Conservation (phyloP, 1,140 invertebrate genomes). For the Monochamus saltuarius region DNA sequence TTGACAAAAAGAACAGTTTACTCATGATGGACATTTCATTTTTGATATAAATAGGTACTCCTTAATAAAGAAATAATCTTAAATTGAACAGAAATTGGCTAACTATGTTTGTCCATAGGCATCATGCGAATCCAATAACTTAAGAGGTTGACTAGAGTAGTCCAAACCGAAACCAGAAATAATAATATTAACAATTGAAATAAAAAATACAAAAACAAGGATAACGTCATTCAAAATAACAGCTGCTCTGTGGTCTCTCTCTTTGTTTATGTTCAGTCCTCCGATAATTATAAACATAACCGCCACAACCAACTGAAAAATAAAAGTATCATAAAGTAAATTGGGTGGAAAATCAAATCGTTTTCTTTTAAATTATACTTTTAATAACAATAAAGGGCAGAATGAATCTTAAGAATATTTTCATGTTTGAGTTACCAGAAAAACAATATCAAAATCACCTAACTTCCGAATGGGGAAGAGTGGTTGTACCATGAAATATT, state of each 20-base stretch:
- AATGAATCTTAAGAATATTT: too few species aligned
- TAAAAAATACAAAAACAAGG: slow-evolving; percentile 74
- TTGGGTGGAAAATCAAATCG: too few species aligned
- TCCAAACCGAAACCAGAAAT: slow-evolving; percentile 82
- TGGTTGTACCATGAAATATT: too few species aligned
- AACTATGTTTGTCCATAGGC: slow-evolving; percentile 11
- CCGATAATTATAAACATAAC: slow-evolving; percentile 78
- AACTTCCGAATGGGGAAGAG: too few species aligned
- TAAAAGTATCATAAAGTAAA: slow-evolving; percentile 22
- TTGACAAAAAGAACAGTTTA: too few species aligned
- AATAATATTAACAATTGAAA: slow-evolving; percentile 75
- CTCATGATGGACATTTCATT: neutral
- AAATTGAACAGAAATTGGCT: neutral
- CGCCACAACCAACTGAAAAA: slow-evolving; percentile 70
- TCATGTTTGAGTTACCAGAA: too few species aligned
- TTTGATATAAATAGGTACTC: neutral
- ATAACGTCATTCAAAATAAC: slow-evolving; percentile 77
- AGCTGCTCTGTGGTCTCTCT: slow-evolving; percentile 67
- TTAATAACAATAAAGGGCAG: too few species aligned
- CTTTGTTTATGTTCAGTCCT: slow-evolving; percentile 75
- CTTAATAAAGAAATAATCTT: neutral
- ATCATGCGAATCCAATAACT: slow-evolving; percentile 33
- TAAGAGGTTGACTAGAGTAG: slow-evolving; percentile 64
- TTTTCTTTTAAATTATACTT: too few species aligned
- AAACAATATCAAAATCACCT: too few species aligned